phyloP scores from a whole-genome alignment of 2,888 invertebrate species.

The Ptychoptera albimana region DNA sequence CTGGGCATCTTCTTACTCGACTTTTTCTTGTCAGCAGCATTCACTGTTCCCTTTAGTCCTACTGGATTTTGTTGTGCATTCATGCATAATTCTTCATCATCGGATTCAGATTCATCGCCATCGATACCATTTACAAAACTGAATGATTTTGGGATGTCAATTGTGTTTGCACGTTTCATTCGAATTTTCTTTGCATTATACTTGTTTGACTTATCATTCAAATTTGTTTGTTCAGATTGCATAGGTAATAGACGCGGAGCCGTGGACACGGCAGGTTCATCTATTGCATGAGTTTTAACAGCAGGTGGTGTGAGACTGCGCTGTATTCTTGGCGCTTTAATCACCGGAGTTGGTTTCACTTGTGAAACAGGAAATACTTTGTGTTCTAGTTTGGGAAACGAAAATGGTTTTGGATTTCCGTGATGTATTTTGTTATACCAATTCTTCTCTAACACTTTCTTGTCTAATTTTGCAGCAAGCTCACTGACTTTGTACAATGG shows the following conservation, averaged over 20 bases:
- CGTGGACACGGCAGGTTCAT: conserved; percentile 11
- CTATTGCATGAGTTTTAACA: neutral
- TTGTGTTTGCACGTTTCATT: conserved; percentile 79
- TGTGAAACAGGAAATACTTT: too few species aligned
- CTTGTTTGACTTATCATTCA: conserved; percentile 22
- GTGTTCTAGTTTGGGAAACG: too few species aligned
- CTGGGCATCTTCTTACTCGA: conserved; percentile 39
- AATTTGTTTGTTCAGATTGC: conserved; percentile 8
- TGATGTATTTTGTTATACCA: conserved; percentile 10
- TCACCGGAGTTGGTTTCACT: too few species aligned
- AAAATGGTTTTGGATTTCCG: conserved; percentile 1
- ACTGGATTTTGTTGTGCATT: conserved; percentile 24
- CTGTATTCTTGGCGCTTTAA: conserved; percentile 12
- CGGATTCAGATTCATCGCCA: conserved; percentile 27
- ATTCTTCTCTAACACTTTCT: conserved; percentile 9
- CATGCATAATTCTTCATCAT: conserved; percentile 21
- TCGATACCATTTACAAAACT: conserved; percentile 34
- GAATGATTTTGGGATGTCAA: conserved; percentile 63
- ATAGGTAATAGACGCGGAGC: too few species aligned
- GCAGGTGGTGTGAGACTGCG: conserved; percentile 8
- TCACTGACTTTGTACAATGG: too few species aligned
- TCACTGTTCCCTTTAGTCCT: conserved; percentile 40
- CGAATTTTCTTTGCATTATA: conserved; percentile 49
- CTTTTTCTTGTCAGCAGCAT: conserved; percentile 33
- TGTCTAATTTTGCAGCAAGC: neutral